Evolutionary conservation across 2,888 invertebrate species (phyloP), one percentile per base, ranked within the genome.

Genomic region (Slavum lentiscoides): DNA sequence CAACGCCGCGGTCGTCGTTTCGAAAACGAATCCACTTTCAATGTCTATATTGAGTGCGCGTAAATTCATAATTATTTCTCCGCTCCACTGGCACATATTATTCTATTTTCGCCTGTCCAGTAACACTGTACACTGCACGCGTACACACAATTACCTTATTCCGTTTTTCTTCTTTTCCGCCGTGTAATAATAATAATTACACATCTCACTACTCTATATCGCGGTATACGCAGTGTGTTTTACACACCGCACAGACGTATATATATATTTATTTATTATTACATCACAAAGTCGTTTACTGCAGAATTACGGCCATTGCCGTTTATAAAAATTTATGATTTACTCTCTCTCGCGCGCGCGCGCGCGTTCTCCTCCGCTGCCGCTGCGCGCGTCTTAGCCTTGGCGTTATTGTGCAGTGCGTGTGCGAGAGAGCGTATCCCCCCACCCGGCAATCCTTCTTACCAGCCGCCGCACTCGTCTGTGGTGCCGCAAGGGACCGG

Each of bases 21-120:
- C 19, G 72, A 80, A 80, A 80, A 72, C 72, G 80, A 80, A 72
- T 72, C 70, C 58, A 80, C 80, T 80, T 80, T 80, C 80, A 80
- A 72, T 72, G 70, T 80, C 72, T 70, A 49, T 15, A 49, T 15
- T 15, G 23, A 19, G 15, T 3, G 30, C 61, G 17, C 61, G 4
- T 30, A 30, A 30, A 30, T 30, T 30, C 4, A 30, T 30, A 30
- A 1, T n/a, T 55, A 53, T 74, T 37, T 19, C 17, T 59, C 59
- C 19, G 61, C 23, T 70, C 77, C 11, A 70, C 62, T 70, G 70
- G 69, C 77, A 77, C 39, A 39, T 59, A 62, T 70, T 64, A 53
- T 37, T 6, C 8, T 19, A 7, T 39, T 53, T 30, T 49, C n/a
- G n/a, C n/a, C n/a, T n/a, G n/a, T n/a, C n/a, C n/a, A n/a, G n/a